Percentiles rank a stretch among this genome's conserved stretches.
phyloP scores from a whole-genome alignment of 2,797 vertebrate species.

The Pyrocephalus nanus region DNA sequence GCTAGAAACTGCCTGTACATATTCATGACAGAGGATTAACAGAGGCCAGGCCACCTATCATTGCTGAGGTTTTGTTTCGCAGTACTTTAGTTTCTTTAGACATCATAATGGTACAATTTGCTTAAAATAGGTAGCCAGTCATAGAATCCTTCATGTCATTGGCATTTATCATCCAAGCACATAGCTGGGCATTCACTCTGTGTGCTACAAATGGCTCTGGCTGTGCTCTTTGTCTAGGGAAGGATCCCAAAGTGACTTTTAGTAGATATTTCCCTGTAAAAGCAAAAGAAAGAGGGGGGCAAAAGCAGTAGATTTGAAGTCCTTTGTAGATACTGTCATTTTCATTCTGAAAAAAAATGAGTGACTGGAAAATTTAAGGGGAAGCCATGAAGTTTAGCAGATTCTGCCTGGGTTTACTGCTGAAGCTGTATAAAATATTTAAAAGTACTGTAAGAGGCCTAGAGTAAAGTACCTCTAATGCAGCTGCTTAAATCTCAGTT shows the following conservation, averaged over 20 bases:
- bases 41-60: not conserved
- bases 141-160: not conserved
- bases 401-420: constrained; percentile 5
- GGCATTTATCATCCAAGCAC: constrained; percentile 15
- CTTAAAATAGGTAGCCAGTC: constrained; percentile 7
- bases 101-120: not conserved
- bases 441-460: not conserved
- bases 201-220: not conserved
- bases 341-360: not conserved
- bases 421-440: constrained; percentile 21
- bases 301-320: not conserved
- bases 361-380: not conserved
- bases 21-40: not conserved
- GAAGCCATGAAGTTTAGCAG: constrained; percentile 11
- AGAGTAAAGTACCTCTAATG: constrained; percentile 14
- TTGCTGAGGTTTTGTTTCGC: constrained; percentile 41
- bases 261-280: not conserved
- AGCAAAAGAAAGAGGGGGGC: not conserved
- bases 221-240: not conserved
- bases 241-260: not conserved
- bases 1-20: not conserved
- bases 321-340: not conserved
- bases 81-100: constrained; percentile 37
- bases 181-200: not conserved
- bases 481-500: constrained; percentile 22